phyloP scores from a whole-genome alignment of 64 coral and sea anemone species.

The Pocillopora verrucosa region DNA sequence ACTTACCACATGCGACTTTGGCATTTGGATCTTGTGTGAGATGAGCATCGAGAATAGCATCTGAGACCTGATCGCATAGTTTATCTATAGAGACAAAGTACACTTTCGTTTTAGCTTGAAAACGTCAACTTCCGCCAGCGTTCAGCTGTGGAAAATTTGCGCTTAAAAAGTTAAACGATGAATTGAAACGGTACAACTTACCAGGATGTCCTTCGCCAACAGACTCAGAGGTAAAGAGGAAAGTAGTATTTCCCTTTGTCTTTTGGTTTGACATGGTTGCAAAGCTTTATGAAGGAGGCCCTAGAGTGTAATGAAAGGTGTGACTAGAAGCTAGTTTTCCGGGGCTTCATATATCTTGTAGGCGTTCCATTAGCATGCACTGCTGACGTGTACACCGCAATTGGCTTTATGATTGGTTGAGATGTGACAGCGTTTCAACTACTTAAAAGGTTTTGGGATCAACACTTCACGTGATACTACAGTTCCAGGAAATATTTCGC shows the following conservation, averaged over 20 bases:
- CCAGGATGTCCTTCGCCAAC: slow-evolving; percentile 89
- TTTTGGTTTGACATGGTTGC: slow-evolving; percentile 55
- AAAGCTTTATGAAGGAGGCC: not conserved
- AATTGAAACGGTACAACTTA: slow-evolving; percentile 1
- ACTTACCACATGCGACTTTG: slow-evolving; percentile 95
- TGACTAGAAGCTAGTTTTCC: slow-evolving; percentile 7
- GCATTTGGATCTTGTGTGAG: slow-evolving; percentile 79
- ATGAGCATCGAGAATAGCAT: slow-evolving; percentile 90
- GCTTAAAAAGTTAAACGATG: not conserved
- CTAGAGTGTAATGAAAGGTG: not conserved
- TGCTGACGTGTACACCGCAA: not conserved
- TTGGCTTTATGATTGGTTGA: slow-evolving; percentile 16
- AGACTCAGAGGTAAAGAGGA: slow-evolving; percentile 85
- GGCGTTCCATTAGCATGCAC: not conserved
- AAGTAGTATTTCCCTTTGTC: slow-evolving; percentile 57
- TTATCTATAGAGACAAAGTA: slow-evolving; percentile 60
- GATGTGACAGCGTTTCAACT: not conserved
- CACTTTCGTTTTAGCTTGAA: not conserved
- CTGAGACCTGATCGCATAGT: slow-evolving; percentile 97
- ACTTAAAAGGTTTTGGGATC: no score
- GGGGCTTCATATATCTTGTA: not conserved
- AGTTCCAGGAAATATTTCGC: no score
- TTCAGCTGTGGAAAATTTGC: no score
- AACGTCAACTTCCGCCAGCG: no score
- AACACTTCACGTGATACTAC: no score